Conservation (phyloP, 2,113 vertebrate species). For the Noctilio leporinus region DNA sequence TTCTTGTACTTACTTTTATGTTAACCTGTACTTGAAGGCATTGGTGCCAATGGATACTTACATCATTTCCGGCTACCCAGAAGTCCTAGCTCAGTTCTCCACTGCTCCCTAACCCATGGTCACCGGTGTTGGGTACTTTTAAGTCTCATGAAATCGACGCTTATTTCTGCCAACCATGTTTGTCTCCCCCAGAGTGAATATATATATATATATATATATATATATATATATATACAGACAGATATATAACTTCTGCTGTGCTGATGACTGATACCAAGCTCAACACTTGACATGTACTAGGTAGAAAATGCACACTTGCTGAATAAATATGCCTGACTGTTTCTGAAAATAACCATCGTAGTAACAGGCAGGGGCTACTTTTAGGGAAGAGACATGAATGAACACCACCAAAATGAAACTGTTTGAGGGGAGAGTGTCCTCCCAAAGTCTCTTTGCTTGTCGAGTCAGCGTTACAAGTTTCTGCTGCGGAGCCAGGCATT, state of each 20-base stretch:
- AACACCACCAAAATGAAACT: neutral
- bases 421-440: neutral
- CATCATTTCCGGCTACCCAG: neutral
- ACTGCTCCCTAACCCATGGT: neutral
- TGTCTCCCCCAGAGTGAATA: too few relatives aligned
- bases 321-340: neutral
- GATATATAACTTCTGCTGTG: too few relatives aligned
- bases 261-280: neutral
- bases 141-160: neutral
- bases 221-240: too few relatives aligned
- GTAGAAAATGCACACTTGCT: neutral
- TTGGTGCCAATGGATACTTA: neutral
- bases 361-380: neutral
- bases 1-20: neutral
- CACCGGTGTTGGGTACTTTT: fast-evolving
- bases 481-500: neutral
- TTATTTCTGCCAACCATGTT: too few relatives aligned
- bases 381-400: neutral
- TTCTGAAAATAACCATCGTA: neutral
- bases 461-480: neutral
- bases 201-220: too few relatives aligned
- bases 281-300: neutral
- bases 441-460: neutral
- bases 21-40: neutral
- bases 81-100: neutral